phyloP scores from a whole-genome alignment of 2,797 vertebrate genomes.

The Acipenser ruthenus region DNA sequence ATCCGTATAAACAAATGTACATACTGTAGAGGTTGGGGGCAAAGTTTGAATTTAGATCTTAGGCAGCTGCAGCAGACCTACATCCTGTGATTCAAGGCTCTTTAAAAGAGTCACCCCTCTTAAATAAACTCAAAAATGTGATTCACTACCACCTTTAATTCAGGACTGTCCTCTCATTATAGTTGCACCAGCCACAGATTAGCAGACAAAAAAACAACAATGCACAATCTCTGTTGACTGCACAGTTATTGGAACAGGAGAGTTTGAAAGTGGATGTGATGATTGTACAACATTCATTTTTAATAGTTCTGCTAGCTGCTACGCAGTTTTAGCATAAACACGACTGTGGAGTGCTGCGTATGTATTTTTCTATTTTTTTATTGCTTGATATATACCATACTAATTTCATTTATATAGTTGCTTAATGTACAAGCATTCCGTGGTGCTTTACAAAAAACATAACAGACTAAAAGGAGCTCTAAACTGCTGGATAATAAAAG shows the following conservation, averaged over 20 bases:
- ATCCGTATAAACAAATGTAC: too few species aligned
- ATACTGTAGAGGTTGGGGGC: too few species aligned
- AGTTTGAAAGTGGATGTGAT: conserved; percentile 76
- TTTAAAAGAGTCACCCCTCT: not conserved
- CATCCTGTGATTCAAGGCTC: not conserved
- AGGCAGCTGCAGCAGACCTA: too few species aligned
- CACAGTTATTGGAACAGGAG: too few species aligned
- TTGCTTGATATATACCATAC: not conserved
- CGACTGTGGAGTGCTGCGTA: conserved; percentile 58
- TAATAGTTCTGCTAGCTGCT: conserved; percentile 68
- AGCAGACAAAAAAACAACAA: too few species aligned
- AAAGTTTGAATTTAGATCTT: too few species aligned
- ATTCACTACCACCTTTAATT: conserved; percentile 8
- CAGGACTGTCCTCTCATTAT: conserved; percentile 28
- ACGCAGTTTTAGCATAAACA: conserved; percentile 74
- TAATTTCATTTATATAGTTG: not conserved
- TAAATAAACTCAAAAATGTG: not conserved
- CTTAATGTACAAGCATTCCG: not conserved
- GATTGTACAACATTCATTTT: conserved; percentile 73
- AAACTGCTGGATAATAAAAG: too few species aligned
- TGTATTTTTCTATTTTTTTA: conserved; percentile 53
- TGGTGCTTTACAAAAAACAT: not conserved
- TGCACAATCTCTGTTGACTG: too few species aligned
- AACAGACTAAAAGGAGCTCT: too few species aligned
- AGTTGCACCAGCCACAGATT: conserved; percentile 42